A percentile compares a stretch with the other conserved stretches of the same genome.
Conservation (phyloP, 2,888 invertebrate species). For the Melipona bicolor region DNA sequence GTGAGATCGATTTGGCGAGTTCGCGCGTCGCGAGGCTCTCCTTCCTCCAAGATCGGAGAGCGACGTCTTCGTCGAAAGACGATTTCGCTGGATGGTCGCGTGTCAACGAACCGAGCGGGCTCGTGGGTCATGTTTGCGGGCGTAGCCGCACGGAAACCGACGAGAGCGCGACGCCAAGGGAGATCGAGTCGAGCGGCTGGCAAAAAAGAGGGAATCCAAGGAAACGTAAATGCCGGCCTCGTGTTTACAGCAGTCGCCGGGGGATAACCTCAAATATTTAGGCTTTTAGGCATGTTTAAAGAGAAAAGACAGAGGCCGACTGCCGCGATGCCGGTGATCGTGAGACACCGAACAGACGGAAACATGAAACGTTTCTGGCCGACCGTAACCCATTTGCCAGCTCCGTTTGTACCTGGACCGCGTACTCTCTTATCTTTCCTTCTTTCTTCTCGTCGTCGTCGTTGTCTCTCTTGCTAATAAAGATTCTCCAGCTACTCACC, state of each 20-base stretch:
- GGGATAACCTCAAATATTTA: slow-evolving; percentile 81
- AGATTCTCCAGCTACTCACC: slow-evolving; percentile 9
- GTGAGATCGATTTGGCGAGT: background rate
- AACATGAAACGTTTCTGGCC: slow-evolving; percentile 71
- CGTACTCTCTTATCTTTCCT: background rate
- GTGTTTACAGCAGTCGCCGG: slow-evolving; percentile 75
- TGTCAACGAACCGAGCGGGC: slow-evolving; percentile 47
- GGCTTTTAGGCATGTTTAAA: slow-evolving; percentile 80
- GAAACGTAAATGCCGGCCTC: slow-evolving; percentile 51
- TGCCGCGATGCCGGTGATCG: slow-evolving; percentile 55
- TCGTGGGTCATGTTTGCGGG: slow-evolving; percentile 27
- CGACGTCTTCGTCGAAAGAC: slow-evolving; percentile 34
- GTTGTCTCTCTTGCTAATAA: slow-evolving; percentile 27
- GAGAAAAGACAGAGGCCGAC: slow-evolving; percentile 70
- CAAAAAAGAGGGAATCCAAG: slow-evolving; percentile 22
- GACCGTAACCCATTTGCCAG: slow-evolving; percentile 41
- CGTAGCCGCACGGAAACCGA: slow-evolving; percentile 29
- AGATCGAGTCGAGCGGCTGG: slow-evolving; percentile 23
- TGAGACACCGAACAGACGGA: slow-evolving; percentile 54
- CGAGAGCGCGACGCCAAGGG: background rate
- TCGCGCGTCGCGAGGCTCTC: background rate
- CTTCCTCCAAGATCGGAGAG: background rate
- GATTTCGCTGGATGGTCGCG: slow-evolving; percentile 2
- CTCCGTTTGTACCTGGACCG: slow-evolving; percentile 38
- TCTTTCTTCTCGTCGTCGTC: background rate